Conservation (phyloP, 30 jellyfish, hydroid and myxozoan species). For the Cassiopea xamachana region DNA sequence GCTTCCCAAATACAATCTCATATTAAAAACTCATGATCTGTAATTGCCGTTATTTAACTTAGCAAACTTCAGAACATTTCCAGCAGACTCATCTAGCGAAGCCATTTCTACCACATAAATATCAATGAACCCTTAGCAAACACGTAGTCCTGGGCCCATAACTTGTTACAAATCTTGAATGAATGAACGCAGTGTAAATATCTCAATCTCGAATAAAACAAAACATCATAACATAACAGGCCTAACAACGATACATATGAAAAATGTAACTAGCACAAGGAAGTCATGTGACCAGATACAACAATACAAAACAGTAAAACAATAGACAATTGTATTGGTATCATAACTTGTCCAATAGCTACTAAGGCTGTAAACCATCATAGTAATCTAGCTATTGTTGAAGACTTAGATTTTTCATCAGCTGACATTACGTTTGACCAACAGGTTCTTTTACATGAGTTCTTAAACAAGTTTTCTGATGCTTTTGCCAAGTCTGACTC, state of each 20-base stretch:
- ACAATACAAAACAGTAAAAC: not conserved
- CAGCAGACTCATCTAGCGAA: conserved; percentile 16
- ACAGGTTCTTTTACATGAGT: conserved; percentile 2
- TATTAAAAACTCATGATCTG: conserved; percentile 55
- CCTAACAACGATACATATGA: not conserved
- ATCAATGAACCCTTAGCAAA: not conserved
- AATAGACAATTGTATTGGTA: not conserved
- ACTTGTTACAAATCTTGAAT: not conserved
- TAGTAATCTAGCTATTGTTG: not conserved
- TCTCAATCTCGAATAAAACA: not conserved
- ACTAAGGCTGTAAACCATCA: not conserved
- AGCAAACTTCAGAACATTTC: conserved; percentile 30
- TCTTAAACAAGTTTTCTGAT: conserved; percentile 5
- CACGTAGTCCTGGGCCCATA: conserved; percentile 46
- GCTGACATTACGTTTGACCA: conserved; percentile 7
- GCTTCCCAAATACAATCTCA: conserved; percentile 28
- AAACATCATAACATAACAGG: not conserved
- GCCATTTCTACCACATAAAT: conserved; percentile 7
- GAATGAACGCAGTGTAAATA: not conserved
- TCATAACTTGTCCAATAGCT: not conserved
- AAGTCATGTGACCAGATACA: not conserved
- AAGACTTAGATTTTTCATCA: not conserved
- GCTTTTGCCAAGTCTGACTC: conserved; percentile 43
- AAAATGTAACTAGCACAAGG: not conserved
- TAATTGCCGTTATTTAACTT: conserved; percentile 35